Evolutionary conservation across 30 jellyfish, hydroid and myxozoan species (phyloP), one percentile per base, ranked within the genome.

Genomic region (Turritopsis rubra): DNA sequence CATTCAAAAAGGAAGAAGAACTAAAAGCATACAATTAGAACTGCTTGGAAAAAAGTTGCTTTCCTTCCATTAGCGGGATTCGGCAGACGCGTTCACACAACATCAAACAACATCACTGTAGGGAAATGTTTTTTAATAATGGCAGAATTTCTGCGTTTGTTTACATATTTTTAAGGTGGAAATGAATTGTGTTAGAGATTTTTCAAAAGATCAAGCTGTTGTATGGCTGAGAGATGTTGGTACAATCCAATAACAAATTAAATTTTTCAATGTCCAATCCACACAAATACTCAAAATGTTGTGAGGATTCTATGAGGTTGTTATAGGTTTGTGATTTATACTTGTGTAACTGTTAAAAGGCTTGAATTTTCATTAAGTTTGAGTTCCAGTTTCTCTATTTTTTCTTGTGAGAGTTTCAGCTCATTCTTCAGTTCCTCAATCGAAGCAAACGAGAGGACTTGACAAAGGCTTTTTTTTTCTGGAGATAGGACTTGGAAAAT

Each of bases 251-350:
- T 3, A 73, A 19, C 52, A 73, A 7, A 29, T 73, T 73, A 29
- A 73, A 73, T 8, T 73, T 73, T 73, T 25, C 54, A 22, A 73
- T 25, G 24, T 73, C 82, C 60, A 73, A 22, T 19, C 82, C 82
- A 30, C 82, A 73, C 60, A 73, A 73, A 21, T 73, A 73, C 31
- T 73, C 54, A 29, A 73, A 22, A 25, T n/a, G 25, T 73, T 8
- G 9, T 73, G 52, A 16, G 31, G 24, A 22, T 73, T 25, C 53
- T 29, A 21, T 17, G 28, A 66, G 28, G 76, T 66, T 66, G 29
- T 17, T 25, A 25, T 66, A 66, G 17, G 76, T 25, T 66, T 66
- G 28, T 66, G 76, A 3, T 3, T 21, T 66, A 66, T 17, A 66
- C 76, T 66, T 66, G 60, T 13, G 60, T 41, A 41, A 3, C 13